Evolutionary conservation across 2,888 invertebrate species (phyloP).

Genomic region (Synanthedon vespiformis): DNA sequence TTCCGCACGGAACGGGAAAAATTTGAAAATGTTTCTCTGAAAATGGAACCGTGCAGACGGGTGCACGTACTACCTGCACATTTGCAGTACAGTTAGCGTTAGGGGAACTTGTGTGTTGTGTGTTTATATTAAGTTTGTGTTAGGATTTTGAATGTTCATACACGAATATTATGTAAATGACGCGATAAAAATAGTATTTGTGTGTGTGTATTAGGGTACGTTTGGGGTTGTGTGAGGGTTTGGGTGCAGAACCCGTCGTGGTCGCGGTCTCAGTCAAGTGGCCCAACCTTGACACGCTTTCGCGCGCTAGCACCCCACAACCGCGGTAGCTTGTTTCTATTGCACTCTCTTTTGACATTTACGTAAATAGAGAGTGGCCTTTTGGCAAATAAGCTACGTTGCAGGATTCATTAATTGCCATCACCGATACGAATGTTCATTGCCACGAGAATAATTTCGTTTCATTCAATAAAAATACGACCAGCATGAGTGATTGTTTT

Average conservation of each 20-base stretch:
- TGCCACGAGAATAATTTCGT: too few relatives aligned
- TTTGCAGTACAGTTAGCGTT: conserved; percentile 12
- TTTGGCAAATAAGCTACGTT: conserved; percentile 30
- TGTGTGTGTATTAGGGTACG: conserved; percentile 15
- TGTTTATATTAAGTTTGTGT: conserved; percentile 10
- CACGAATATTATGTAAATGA: background rate
- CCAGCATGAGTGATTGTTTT: too few relatives aligned
- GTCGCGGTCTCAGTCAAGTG: conserved; percentile 44
- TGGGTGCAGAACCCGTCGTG: conserved; percentile 44
- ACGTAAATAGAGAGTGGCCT: conserved; percentile 39
- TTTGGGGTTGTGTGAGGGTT: conserved; percentile 23
- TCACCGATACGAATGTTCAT: too few relatives aligned
- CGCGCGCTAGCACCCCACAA: conserved; percentile 51
- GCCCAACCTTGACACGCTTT: conserved; percentile 66
- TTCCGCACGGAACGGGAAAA: conserved; percentile 46
- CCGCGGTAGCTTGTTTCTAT: conserved; percentile 45
- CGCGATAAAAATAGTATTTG: conserved; percentile 6
- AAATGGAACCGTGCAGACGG: conserved; percentile 34
- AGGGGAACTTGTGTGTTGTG: background rate
- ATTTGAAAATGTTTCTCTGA: conserved; percentile 54
- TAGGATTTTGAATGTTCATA: conserved; percentile 6
- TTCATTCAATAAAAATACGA: too few relatives aligned
- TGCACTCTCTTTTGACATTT: conserved; percentile 61
- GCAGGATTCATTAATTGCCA: background rate
- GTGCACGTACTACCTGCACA: conserved; percentile 16